Evolutionary conservation across 1,140 invertebrate genomes (phyloP).

Genomic region (Drosophila chauvacae): DNA sequence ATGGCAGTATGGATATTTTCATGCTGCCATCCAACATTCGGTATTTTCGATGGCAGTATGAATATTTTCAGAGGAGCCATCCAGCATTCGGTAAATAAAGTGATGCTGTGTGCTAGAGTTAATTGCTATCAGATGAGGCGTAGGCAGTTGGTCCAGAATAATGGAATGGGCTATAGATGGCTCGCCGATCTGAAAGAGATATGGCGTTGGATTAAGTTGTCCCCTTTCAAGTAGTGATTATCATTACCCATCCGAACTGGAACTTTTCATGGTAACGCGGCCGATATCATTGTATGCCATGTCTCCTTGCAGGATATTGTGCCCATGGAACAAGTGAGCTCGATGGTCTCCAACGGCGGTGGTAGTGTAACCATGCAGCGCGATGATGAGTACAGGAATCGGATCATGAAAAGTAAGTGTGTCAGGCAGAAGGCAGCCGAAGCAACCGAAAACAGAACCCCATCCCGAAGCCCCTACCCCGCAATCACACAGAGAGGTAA

Average conservation of each 20-base stretch:
- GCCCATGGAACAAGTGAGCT: constrained; percentile 84
- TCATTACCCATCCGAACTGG: constrained; percentile 93
- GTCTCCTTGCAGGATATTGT: constrained; percentile 81
- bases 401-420: constrained; percentile 84
- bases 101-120: constrained; percentile 96
- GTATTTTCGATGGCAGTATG: too few species aligned
- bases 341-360: constrained; percentile 83
- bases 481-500: constrained; percentile 58
- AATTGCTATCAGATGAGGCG: constrained; percentile 94
- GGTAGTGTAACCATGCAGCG: constrained; percentile 83
- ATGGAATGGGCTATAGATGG: constrained; percentile 95
- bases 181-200: constrained; percentile 87
- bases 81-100: too few species aligned
- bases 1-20: too few species aligned
- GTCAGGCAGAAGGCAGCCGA: constrained; percentile 40
- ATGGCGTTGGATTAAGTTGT: too few species aligned
- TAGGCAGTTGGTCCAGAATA: constrained; percentile 92
- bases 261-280: constrained; percentile 92
- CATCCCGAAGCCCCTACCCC: constrained; percentile 6
- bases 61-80: too few species aligned
- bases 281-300: constrained; percentile 4
- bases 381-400: constrained; percentile 84
- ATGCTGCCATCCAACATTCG: too few species aligned
- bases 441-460: constrained; percentile 34
- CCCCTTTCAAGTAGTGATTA: neutral